phyloP scores from a whole-genome alignment of 2,113 vertebrate species.

The Eleginops maclovinus region DNA sequence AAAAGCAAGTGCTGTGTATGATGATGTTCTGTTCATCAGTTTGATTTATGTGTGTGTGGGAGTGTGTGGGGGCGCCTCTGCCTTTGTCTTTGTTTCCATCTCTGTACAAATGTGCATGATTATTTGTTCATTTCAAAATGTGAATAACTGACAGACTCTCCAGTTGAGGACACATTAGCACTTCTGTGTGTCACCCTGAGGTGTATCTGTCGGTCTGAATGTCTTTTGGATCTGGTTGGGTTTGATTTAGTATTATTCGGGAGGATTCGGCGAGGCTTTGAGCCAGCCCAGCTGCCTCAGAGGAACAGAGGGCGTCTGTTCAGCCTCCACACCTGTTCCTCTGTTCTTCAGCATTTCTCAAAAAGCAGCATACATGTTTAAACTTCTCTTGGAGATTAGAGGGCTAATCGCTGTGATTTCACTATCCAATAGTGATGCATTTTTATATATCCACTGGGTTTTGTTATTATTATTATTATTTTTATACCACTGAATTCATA shows the following conservation, averaged over 20 bases:
- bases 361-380: not conserved
- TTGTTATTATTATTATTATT: too few relatives aligned
- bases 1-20: conserved; percentile 18
- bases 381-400: conserved; percentile 38
- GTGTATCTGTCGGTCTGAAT: conserved; percentile 18
- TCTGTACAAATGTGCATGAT: conserved; percentile 24
- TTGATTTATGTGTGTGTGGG: conserved; percentile 18
- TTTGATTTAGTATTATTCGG: conserved; percentile 53
- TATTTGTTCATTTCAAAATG: conserved; percentile 23
- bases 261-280: conserved; percentile 30
- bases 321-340: conserved; percentile 61
- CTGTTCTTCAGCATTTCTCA: conserved; percentile 31
- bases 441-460: not conserved
- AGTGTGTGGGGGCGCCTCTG: conserved; percentile 26
- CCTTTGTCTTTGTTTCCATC: conserved; percentile 11
- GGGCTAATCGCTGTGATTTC: conserved; percentile 8
- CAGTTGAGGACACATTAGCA: not conserved
- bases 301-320: conserved; percentile 72
- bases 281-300: conserved; percentile 73
- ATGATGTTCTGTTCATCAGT: conserved; percentile 3
- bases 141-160: conserved; percentile 5
- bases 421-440: not conserved
- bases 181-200: conserved; percentile 17
- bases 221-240: conserved; percentile 36
- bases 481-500: not conserved